These are phyloP conservation scores for Hipposideros armiger DNA, from an alignment of 2,113 vertebrate species.

Conservation along the genomic window DNA sequence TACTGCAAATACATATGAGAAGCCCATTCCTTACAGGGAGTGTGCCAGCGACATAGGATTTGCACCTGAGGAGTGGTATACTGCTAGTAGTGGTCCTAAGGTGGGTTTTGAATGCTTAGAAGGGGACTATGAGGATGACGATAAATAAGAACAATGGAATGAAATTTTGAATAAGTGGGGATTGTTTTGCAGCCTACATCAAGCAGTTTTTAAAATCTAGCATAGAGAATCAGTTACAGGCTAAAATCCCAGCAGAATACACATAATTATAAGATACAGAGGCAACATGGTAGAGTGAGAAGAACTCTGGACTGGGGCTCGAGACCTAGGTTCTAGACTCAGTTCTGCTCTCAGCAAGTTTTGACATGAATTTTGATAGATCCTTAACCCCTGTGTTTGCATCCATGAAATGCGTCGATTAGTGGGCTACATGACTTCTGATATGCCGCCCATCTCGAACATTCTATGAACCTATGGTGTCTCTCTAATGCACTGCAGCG, in stretches of 20 bases:
- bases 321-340: background rate
- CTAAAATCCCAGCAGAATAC: background rate
- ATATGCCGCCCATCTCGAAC: background rate
- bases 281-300: background rate
- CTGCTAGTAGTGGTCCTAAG: background rate
- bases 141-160: background rate
- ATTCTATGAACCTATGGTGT: background rate
- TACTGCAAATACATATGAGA: background rate
- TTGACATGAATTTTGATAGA: background rate
- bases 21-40: background rate
- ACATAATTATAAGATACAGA: background rate
- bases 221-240: background rate
- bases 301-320: background rate
- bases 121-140: background rate
- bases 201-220: background rate
- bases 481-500: background rate
- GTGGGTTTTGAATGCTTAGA: background rate
- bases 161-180: background rate
- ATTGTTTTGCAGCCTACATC: background rate
- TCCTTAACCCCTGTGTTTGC: background rate
- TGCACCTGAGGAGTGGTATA: background rate
- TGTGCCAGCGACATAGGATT: background rate
- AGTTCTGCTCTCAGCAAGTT: background rate
- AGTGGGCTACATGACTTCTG: background rate
- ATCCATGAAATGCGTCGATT: background rate